These are phyloP conservation scores for Ophion obscuratus DNA, from an alignment of 2,888 invertebrate genomes.

Conservation along the genomic window DNA sequence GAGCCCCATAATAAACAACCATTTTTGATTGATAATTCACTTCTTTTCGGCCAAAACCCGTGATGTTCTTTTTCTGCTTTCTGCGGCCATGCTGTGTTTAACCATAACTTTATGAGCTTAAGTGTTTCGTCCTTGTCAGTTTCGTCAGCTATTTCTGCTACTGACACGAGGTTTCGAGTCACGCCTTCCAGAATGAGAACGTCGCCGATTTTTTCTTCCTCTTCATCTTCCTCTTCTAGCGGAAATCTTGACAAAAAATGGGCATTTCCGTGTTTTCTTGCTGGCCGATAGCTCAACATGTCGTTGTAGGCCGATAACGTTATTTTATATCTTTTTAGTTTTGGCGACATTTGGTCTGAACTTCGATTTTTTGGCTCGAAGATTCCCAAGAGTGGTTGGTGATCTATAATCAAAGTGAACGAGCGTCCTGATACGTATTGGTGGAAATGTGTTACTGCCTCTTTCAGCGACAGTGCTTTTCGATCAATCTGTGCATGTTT, in stretches of 20 bases:
- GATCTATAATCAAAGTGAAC: too few relatives aligned
- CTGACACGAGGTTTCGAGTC: too few relatives aligned
- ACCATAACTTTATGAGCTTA: constrained; percentile 17
- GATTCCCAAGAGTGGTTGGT: too few relatives aligned
- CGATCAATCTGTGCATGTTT: constrained; percentile 44
- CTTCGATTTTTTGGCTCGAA: neutral
- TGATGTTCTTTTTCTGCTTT: constrained; percentile 6
- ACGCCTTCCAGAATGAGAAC: too few relatives aligned
- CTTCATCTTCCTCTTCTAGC: neutral
- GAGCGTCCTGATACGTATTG: too few relatives aligned
- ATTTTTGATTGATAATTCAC: too few relatives aligned
- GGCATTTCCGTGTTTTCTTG: constrained; percentile 46
- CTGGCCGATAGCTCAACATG: constrained; percentile 39
- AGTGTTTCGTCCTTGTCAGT: neutral
- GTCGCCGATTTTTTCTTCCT: too few relatives aligned
- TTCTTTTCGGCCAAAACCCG: constrained; percentile 19
- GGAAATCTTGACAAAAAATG: constrained; percentile 52
- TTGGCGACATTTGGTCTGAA: constrained; percentile 35
- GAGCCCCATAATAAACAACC: too few relatives aligned
- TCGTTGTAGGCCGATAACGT: constrained; percentile 35
- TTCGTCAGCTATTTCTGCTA: too few relatives aligned
- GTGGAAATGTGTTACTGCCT: too few relatives aligned
- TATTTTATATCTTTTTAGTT: constrained; percentile 36
- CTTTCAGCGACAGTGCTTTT: constrained; percentile 6
- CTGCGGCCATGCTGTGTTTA: constrained; percentile 34